phyloP scores from a whole-genome alignment of 1,140 invertebrate species.

The Brachionus angularis region DNA sequence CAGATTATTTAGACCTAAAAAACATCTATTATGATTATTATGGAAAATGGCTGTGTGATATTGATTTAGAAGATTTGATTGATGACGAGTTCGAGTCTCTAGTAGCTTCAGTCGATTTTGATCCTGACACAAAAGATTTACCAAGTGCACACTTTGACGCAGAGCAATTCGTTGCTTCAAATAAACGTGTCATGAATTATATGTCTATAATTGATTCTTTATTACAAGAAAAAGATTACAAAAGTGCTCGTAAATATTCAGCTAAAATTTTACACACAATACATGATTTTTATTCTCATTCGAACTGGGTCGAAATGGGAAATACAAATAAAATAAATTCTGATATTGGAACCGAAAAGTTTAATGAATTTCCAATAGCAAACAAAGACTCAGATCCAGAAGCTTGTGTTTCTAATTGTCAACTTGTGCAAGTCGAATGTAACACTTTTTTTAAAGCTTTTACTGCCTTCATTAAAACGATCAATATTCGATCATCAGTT shows the following conservation, averaged over 20 bases:
- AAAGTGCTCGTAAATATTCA: background rate
- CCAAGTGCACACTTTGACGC: conserved; percentile 42
- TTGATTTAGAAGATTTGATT: conserved; percentile 12
- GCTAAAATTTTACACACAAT: conserved; percentile 42
- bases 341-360: background rate
- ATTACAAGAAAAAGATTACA: background rate
- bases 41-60: background rate
- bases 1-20: too few species aligned
- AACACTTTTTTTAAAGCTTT: background rate
- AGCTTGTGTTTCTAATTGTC: conserved; percentile 8
- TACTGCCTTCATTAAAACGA: conserved; percentile 10
- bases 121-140: conserved; percentile 17
- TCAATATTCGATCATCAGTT: background rate
- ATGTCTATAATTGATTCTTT: background rate
- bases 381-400: background rate
- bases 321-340: conserved; percentile 12
- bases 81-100: background rate
- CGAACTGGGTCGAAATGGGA: conserved; percentile 45
- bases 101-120: conserved; percentile 23
- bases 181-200: conserved; percentile 7
- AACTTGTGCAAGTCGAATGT: conserved; percentile 1
- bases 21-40: too few species aligned
- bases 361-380: background rate
- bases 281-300: conserved; percentile 44
- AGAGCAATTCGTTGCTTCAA: background rate